phyloP scores from a whole-genome alignment of 2,113 vertebrate species.

The Psophia crepitans region DNA sequence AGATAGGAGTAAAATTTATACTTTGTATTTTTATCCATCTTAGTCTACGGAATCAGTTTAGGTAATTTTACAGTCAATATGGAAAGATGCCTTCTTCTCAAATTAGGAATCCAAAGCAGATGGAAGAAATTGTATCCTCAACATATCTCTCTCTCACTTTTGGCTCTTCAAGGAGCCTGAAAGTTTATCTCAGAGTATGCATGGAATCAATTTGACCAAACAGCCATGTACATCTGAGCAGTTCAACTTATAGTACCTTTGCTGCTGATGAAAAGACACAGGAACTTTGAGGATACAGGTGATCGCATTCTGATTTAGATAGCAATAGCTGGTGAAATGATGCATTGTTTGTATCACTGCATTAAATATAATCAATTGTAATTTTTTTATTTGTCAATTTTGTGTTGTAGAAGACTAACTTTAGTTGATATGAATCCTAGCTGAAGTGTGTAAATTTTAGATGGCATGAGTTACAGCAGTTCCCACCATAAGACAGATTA shows the following conservation, averaged over 20 bases:
- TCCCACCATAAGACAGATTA: background rate
- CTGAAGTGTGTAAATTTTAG: background rate
- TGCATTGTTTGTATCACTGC: background rate
- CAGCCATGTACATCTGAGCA: background rate
- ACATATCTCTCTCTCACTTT: background rate
- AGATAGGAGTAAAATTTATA: background rate
- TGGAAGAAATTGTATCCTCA: background rate
- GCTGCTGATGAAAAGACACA: background rate
- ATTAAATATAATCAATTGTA: background rate
- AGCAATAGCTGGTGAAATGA: background rate
- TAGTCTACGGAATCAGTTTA: background rate
- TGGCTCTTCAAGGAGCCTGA: background rate
- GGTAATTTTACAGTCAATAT: background rate
- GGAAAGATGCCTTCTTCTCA: background rate
- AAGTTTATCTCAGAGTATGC: background rate
- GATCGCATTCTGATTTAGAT: background rate
- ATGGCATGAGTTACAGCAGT: background rate
- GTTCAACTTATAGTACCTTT: background rate
- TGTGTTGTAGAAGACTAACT: background rate
- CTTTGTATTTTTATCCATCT: background rate
- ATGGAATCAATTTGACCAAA: background rate
- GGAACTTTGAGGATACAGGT: background rate
- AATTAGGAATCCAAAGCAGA: background rate
- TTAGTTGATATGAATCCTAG: background rate
- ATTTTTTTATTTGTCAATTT: background rate